Evolutionary conservation across 2,888 invertebrate species (phyloP), one percentile per base, ranked within the genome.

Genomic region (Limnephilus rhombicus): DNA sequence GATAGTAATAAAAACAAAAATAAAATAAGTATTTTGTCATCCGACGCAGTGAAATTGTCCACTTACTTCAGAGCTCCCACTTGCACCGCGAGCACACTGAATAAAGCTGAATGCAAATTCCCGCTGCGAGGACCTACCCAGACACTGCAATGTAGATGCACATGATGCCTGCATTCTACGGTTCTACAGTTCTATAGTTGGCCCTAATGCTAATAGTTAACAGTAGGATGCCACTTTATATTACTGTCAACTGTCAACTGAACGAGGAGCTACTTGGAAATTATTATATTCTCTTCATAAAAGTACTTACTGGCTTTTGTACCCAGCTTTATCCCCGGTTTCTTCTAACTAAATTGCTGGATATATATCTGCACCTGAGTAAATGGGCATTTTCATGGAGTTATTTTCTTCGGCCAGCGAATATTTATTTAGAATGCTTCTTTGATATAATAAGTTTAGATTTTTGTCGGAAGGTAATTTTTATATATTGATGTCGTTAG

Each of bases 101-200:
- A 49, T 45, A 45, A 41, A 49, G 49, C 3, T 49, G 86, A n/a
- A 86, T 86, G 86, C 86, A 86, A 85, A 85, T 49, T 85, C 37
- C 68, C 24, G 68, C 68, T 24, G 68, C 18, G 68, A 68, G 68
- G 68, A 68, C 68, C 24, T n/a, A 68, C 24, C 68, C 9, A 68
- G 68, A 68, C 9, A 68, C 24, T 68, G 7, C 68, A 24, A 68
- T 68, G 24, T 68, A 24, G 68, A 68, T 68, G 68, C 68, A 24
- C 24, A 68, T 68, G 68, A 68, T 68, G 68, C 68, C 86, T 86
- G 86, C 49, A 68, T 7, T 31, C 31, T 31, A 34, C 31, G 13
- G 3, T 31, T 34, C 29, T 31, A 15, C 82, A 31, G 13, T 82
- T 31, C 31, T 82, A 82, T 82, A 82, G 82, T 82, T 34, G 82